phyloP scores from a whole-genome alignment of 2,113 vertebrate species.

The Eurystomus gularis region DNA sequence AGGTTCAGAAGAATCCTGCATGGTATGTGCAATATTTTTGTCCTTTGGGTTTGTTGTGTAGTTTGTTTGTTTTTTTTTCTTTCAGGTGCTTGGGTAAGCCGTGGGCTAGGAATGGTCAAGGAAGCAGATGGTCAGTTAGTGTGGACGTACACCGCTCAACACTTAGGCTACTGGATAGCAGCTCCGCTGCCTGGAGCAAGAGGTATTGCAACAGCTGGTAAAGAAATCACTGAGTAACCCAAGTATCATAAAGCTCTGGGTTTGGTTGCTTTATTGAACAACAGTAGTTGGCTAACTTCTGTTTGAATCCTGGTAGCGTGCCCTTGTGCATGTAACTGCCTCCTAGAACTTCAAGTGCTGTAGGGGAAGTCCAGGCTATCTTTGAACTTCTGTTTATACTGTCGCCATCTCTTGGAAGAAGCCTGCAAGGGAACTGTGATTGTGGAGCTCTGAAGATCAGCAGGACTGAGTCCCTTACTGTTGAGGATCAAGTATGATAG shows the following conservation, averaged over 20 bases:
- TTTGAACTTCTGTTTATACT: background rate
- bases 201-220: conserved; percentile 72
- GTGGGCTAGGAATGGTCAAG: conserved; percentile 84
- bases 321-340: background rate
- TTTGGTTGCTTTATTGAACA: background rate
- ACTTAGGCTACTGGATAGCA: conserved; percentile 92
- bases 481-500: background rate
- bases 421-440: background rate
- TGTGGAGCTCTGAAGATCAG: background rate
- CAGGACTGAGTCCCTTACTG: background rate
- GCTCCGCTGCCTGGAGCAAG: conserved; percentile 81
- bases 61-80: background rate
- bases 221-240: background rate
- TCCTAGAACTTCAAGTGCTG: background rate
- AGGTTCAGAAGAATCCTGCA: background rate
- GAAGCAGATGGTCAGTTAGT: conserved; percentile 74
- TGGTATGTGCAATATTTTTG: background rate
- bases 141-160: conserved; percentile 89
- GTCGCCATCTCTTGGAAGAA: background rate
- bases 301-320: background rate
- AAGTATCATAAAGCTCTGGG: background rate
- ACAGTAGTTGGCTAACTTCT: too few species aligned
- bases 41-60: background rate
- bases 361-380: background rate
- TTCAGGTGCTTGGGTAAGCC: conserved; percentile 89